Evolutionary conservation across 2,888 invertebrate species (phyloP), one percentile per base, ranked within the genome.

Genomic region (Colletes collaris): DNA sequence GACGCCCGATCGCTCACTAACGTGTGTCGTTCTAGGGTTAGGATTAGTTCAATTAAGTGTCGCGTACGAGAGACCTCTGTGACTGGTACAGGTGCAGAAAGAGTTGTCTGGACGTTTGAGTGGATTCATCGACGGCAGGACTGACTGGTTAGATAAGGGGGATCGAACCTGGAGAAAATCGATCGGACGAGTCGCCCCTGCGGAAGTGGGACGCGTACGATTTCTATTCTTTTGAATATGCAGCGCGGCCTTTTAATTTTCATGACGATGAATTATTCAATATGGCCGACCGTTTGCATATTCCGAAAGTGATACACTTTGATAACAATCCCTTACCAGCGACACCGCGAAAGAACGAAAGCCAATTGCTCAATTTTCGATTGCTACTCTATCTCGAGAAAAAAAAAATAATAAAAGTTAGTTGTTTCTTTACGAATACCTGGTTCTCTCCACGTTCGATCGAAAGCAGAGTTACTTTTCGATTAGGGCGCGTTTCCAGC

Each of bases 31-130:
- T 49, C 50, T 73, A 73, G 78, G 79, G 56, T 58, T 79, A 70
- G 79, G 60, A 44, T 78, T 79, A 78, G 62, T 52, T 63, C 46
- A 70, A 59, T 80, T 74, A 67, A 63, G 68, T 74, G 78, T 79
- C 72, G 68, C 59, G 64, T 68, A 65, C 60, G 52, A 73, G 73
- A 72, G 64, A 75, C 60, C 56, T 68, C 49, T 66, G 69, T 66
- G 65, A 69, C 49, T 50, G 74, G 64, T 70, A 60, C 69, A 69
- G 16, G 40, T 46, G 64, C 62, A 64, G 63, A 35, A 59, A 68
- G 44, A 66, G 66, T 35, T 46, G 27, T 27, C 27, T 46, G 66
- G 55, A 56, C 35, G 66, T 44, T n/a, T 44, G 55, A 66, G 46
- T 46, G 46, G 40, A 40, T 65, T 27, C 16, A 11, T 16, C 2